These are phyloP conservation scores for Theristus sp. DNA, from an alignment of 2,888 invertebrate genomes.

Conservation along the genomic window DNA sequence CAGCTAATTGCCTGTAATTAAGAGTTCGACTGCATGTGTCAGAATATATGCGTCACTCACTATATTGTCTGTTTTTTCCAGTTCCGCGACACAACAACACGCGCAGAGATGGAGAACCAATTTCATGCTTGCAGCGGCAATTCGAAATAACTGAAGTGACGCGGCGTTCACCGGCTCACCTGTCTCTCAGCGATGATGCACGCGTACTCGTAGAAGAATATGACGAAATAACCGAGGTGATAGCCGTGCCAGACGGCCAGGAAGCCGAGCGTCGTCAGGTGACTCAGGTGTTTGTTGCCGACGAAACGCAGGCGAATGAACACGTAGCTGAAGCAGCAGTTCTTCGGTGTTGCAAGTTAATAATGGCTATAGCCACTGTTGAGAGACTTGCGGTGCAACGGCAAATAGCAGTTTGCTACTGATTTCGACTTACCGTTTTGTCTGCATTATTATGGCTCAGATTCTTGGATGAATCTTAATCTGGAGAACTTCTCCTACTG, in stretches of 20 bases:
- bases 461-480: too few species aligned
- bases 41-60: too few species aligned
- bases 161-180: conserved; percentile 33
- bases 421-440: too few species aligned
- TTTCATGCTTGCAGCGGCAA: too few species aligned
- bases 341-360: background rate
- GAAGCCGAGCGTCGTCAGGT: conserved; percentile 59
- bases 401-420: too few species aligned
- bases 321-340: conserved; percentile 44
- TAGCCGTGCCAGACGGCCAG: conserved; percentile 90
- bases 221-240: conserved; percentile 76
- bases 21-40: too few species aligned
- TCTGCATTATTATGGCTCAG: too few species aligned
- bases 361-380: background rate
- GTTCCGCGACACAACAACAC: too few species aligned
- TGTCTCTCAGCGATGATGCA: conserved; percentile 68
- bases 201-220: conserved; percentile 74
- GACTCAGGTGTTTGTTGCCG: conserved; percentile 58
- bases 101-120: too few species aligned
- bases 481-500: too few species aligned
- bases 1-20: too few species aligned
- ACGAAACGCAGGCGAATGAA: conserved; percentile 81
- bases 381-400: too few species aligned
- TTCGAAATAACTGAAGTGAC: background rate
- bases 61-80: background rate